These are phyloP conservation scores for Carollia perspicillata DNA, from an alignment of 2,113 vertebrate genomes.

Conservation along the genomic window DNA sequence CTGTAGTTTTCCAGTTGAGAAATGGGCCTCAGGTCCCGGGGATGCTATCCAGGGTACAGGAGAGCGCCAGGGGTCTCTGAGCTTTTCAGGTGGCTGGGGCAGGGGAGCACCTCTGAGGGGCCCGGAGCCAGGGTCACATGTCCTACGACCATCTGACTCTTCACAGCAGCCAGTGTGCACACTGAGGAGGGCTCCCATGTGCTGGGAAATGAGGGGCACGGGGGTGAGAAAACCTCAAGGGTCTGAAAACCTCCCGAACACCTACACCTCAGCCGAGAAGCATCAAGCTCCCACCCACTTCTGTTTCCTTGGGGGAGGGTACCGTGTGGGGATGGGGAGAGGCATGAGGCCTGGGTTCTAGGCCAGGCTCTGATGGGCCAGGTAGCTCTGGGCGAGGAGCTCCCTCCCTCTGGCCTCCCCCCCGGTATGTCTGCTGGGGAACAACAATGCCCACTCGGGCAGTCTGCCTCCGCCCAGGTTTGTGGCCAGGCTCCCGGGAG, in stretches of 20 bases:
- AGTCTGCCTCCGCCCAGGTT: not conserved
- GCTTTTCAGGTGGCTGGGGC: not conserved
- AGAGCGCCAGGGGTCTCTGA: not conserved
- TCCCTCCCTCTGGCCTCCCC: too few species aligned
- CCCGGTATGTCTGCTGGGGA: not conserved
- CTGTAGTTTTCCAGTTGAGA: not conserved
- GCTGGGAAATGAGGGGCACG: not conserved
- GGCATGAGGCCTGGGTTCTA: not conserved
- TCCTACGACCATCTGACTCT: not conserved
- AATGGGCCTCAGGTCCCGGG: not conserved
- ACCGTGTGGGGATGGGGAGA: not conserved
- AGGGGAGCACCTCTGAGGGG: not conserved
- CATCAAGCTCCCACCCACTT: not conserved
- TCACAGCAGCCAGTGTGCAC: accelerated
- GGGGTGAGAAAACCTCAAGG: constrained; percentile 32
- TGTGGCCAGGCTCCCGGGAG: not conserved
- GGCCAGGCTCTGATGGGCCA: not conserved
- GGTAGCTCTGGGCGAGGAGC: not conserved
- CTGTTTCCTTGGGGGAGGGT: not conserved
- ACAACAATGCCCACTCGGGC: not conserved
- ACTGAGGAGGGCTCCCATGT: not conserved
- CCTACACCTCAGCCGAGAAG: not conserved
- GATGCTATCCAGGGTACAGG: not conserved
- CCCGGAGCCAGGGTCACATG: not conserved
- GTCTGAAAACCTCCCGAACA: not conserved